Evolutionary conservation across 2,888 invertebrate genomes (phyloP).

Genomic region (Eulithis testata): DNA sequence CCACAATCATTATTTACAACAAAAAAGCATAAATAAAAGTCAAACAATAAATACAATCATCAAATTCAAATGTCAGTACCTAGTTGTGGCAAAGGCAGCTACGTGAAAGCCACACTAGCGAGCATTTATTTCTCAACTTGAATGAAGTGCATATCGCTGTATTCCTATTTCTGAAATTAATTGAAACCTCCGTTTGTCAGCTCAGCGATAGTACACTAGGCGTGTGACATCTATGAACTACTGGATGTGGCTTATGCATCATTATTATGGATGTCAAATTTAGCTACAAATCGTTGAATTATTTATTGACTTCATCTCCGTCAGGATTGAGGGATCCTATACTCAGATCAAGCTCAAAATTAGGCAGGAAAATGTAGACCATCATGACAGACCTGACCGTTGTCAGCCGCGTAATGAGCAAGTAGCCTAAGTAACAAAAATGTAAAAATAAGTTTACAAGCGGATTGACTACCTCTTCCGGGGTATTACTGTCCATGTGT

Average conservation of each 20-base stretch:
- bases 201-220: slow-evolving; percentile 55
- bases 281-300: too few species aligned
- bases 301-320: too few species aligned
- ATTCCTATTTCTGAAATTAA: slow-evolving; percentile 70
- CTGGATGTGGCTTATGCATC: slow-evolving; percentile 29
- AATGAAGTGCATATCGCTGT: slow-evolving; percentile 63
- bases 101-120: background rate
- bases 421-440: background rate
- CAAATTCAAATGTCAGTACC: too few species aligned
- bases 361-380: too few species aligned
- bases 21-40: too few species aligned
- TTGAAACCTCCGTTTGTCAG: slow-evolving; percentile 69
- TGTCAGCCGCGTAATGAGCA: too few species aligned
- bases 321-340: too few species aligned
- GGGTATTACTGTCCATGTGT: slow-evolving; percentile 36
- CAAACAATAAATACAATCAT: too few species aligned
- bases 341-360: too few species aligned
- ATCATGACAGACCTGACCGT: too few species aligned
- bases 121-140: slow-evolving; percentile 61
- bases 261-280: background rate
- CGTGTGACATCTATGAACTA: slow-evolving; percentile 27
- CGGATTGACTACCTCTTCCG: slow-evolving; percentile 33
- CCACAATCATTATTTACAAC: too few species aligned
- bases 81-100: too few species aligned
- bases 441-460: background rate